Conservation (phyloP, 2,797 vertebrate species). For the Sebastes steindachneri region DNA sequence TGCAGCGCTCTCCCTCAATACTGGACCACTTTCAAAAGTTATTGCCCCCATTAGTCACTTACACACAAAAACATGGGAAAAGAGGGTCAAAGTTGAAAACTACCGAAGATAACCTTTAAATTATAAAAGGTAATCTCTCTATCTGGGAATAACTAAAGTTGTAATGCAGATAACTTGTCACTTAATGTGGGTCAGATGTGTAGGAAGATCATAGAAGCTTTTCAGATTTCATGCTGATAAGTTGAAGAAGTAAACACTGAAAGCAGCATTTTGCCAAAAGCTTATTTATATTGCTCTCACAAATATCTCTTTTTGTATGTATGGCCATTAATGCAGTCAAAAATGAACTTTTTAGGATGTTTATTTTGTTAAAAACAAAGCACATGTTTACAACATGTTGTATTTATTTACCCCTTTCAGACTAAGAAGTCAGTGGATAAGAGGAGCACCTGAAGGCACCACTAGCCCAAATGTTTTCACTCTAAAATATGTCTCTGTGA, state of each 20-base stretch:
- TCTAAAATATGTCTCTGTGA: not conserved
- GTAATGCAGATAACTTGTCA: not conserved
- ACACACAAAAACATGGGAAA: not conserved
- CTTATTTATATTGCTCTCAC: not conserved
- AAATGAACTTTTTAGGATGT: not conserved
- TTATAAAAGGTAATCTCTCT: not conserved
- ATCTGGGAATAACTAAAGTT: not conserved
- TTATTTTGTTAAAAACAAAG: not conserved
- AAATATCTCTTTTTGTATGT: not conserved
- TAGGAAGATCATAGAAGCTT: not conserved
- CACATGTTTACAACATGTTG: not conserved
- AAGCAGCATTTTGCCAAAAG: not conserved
- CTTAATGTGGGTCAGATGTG: not conserved
- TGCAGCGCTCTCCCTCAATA: not conserved
- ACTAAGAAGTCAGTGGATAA: not conserved
- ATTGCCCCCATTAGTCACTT: not conserved
- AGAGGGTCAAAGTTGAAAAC: not conserved
- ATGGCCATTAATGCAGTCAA: not conserved
- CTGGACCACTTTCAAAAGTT: not conserved
- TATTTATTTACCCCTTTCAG: not conserved
- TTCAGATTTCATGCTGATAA: not conserved
- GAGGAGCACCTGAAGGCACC: not conserved
- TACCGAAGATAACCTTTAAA: not conserved
- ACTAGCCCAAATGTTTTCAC: not conserved
- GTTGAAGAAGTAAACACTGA: not conserved